These are phyloP conservation scores for Habrosyne pyritoides DNA, from an alignment of 2,888 invertebrate species.

Conservation along the genomic window DNA sequence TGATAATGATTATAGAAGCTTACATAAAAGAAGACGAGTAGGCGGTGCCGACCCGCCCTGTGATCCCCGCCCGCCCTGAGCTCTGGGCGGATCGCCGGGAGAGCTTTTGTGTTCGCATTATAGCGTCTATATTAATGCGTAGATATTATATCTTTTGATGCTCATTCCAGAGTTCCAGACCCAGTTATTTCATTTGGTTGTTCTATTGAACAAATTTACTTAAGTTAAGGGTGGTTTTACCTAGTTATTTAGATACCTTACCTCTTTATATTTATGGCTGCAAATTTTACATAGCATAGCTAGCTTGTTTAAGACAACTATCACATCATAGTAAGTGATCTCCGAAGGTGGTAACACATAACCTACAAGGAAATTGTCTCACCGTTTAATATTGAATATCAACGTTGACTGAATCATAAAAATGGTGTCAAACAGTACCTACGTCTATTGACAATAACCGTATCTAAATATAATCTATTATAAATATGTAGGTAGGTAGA, in stretches of 20 bases:
- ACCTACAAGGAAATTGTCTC: too few relatives aligned
- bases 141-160: conserved; percentile 1
- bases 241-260: too few relatives aligned
- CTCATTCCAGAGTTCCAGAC: neutral
- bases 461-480: conserved; percentile 32
- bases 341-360: too few relatives aligned
- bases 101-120: conserved; percentile 25
- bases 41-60: conserved; percentile 30
- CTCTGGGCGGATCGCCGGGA: conserved; percentile 41
- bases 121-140: conserved; percentile 8
- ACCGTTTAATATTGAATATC: too few relatives aligned
- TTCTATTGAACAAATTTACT: too few relatives aligned
- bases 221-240: too few relatives aligned
- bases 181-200: too few relatives aligned
- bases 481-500: conserved; percentile 20
- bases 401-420: neutral
- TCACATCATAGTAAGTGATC: too few relatives aligned
- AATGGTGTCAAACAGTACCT: neutral
- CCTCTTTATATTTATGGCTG: too few relatives aligned
- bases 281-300: too few relatives aligned
- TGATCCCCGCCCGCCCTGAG: conserved; percentile 43
- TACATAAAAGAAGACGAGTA: conserved; percentile 13
- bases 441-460: conserved; percentile 21
- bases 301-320: too few relatives aligned
- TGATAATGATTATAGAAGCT: neutral